phyloP scores from a whole-genome alignment of 2,888 invertebrate species.

The Himalopsyche kuldschensis region DNA sequence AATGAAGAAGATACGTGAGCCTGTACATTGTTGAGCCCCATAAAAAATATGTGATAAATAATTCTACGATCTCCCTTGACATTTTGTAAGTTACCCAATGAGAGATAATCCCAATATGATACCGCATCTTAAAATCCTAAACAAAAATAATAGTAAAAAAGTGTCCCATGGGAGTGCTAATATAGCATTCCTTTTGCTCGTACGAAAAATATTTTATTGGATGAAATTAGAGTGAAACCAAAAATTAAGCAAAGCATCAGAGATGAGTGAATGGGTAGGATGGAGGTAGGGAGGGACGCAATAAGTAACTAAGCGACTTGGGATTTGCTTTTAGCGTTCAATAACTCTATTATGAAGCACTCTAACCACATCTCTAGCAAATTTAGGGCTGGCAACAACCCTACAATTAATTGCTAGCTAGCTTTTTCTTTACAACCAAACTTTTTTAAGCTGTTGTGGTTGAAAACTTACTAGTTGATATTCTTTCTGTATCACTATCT shows the following conservation, averaged over 20 bases:
- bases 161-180: background rate
- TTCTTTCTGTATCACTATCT: too few relatives aligned
- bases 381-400: background rate
- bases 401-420: too few relatives aligned
- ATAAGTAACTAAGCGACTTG: slow-evolving; percentile 1
- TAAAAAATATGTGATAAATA: too few relatives aligned
- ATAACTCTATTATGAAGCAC: slow-evolving; percentile 1
- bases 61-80: background rate
- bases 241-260: background rate
- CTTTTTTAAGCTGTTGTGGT: too few relatives aligned
- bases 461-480: too few relatives aligned
- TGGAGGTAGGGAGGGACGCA: background rate
- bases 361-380: background rate
- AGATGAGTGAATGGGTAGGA: background rate
- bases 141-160: background rate
- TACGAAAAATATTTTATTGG: background rate
- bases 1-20: too few relatives aligned
- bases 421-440: too few relatives aligned
- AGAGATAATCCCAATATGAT: background rate
- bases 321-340: slow-evolving; percentile 1
- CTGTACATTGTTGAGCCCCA: too few relatives aligned
- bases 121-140: background rate
- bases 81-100: background rate
- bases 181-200: background rate
- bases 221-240: background rate